Evolutionary conservation across 2,888 invertebrate species (phyloP), one percentile per base, ranked within the genome.

Genomic region (Gymnocheta viridis): DNA sequence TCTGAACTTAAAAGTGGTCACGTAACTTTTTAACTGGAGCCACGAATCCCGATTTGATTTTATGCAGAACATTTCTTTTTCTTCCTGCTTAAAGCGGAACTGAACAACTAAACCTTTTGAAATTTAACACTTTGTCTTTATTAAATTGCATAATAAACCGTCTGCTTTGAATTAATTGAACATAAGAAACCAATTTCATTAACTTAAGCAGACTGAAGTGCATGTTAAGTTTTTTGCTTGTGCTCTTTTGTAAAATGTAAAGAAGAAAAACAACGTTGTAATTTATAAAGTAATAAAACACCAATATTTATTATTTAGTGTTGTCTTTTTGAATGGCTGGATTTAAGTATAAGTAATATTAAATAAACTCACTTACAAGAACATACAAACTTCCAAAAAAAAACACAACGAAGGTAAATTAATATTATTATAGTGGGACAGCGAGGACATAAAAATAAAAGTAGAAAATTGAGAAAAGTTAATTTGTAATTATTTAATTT

Each of bases 251-350:
- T 32, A 44, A 58, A 58, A 29, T 29, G 19, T 6, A 29, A 44
- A 58, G 2, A 32, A 12, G 19, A 29, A 2, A 22, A 29, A n/a
- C n/a, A 44, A 58, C 2, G 56, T 44, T 27, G 24, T 12, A 47
- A 72, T 58, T 72, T 35, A 47, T 47, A 49, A 47, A 58, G 60
- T 73, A 73, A 73, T 73, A 73, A 73, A 24, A 73, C 49, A 73
- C 6, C 35, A 60, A 49, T 73, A 60, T 47, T 60, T 73, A 60
- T 60, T 60, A 60, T 73, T 49, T 73, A 60, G 24, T 72, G 58
- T 72, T 73, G 38, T 60, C 19, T 44, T 69, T 54, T 10, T 54
- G 27, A 27, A 69, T 54, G 6, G 17, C 10, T 54, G 12, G 12
- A 54, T 69, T 22, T 51, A 38, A 54, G 38, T 38, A 51, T 7